These are phyloP conservation scores for Cossypha polioptera DNA, from an alignment of 2,797 vertebrate genomes.

Conservation along the genomic window DNA sequence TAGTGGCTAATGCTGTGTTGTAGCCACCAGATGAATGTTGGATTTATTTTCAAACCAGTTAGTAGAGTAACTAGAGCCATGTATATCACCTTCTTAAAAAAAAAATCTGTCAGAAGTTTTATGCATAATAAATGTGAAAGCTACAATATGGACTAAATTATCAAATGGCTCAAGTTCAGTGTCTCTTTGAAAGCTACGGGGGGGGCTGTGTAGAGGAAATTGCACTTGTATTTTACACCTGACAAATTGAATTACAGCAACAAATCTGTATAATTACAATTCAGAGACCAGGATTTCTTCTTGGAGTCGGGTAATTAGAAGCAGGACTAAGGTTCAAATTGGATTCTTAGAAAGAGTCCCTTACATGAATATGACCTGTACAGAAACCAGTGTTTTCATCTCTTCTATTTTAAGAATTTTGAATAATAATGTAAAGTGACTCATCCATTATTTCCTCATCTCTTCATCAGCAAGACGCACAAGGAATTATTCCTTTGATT, in stretches of 20 bases:
- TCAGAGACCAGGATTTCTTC: constrained; percentile 5
- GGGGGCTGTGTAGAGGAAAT: background rate
- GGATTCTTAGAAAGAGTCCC: constrained; percentile 17
- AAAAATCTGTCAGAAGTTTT: background rate
- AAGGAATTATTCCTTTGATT: constrained; percentile 41
- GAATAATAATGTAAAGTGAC: constrained; percentile 47
- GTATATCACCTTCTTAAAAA: background rate
- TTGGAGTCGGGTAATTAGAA: background rate
- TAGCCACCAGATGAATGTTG: background rate
- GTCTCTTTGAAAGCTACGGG: background rate
- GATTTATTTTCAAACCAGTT: background rate
- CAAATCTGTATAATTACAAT: constrained; percentile 37
- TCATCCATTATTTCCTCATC: constrained; percentile 46
- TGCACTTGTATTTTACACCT: constrained; percentile 48
- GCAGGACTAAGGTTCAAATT: constrained; percentile 14
- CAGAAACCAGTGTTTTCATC: constrained; percentile 16
- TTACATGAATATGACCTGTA: background rate
- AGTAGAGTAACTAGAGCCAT: background rate
- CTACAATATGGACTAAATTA: constrained; percentile 38
- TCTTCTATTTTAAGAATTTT: constrained; percentile 51
- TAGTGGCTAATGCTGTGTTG: background rate
- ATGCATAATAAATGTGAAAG: constrained; percentile 13
- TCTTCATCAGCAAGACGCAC: background rate
- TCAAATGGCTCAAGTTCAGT: constrained; percentile 21
- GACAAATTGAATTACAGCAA: constrained; percentile 52